Conservation (phyloP, 2,113 vertebrate genomes). For the Phylloscopus trochiloides region DNA sequence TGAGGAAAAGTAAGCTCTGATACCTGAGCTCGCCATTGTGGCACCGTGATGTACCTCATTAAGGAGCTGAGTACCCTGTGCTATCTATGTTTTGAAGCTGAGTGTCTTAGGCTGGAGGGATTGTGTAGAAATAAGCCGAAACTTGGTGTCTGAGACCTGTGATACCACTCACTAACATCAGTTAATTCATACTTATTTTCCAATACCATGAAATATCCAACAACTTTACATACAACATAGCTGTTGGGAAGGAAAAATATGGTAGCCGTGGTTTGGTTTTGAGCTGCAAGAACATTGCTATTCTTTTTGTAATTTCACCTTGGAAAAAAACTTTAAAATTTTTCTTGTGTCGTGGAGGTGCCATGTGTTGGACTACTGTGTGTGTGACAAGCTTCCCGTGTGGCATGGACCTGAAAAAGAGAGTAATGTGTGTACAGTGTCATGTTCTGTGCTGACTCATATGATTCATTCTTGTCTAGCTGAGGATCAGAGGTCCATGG, state of each 20-base stretch:
- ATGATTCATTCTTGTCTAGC: not conserved
- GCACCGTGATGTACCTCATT: accelerated
- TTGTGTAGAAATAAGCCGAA: not conserved
- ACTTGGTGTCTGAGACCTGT: not conserved
- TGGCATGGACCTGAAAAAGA: not conserved
- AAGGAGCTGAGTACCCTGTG: not conserved
- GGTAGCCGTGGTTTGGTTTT: not conserved
- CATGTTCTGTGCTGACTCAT: not conserved
- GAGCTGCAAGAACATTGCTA: not conserved
- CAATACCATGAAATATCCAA: not conserved
- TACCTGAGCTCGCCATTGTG: not conserved
- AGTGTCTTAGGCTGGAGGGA: not conserved
- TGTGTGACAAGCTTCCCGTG: not conserved
- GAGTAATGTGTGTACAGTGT: not conserved
- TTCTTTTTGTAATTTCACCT: not conserved
- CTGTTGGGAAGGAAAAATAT: accelerated
- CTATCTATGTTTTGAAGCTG: not conserved
- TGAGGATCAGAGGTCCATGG: not conserved
- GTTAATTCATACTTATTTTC: not conserved
- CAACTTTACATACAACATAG: accelerated
- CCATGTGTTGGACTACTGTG: accelerated
- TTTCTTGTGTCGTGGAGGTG: not conserved
- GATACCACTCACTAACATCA: not conserved
- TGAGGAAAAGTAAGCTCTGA: not conserved
- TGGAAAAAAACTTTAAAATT: not conserved